Evolutionary conservation across 2,797 vertebrate genomes (phyloP).

Genomic region (Tamandua tetradactyla): DNA sequence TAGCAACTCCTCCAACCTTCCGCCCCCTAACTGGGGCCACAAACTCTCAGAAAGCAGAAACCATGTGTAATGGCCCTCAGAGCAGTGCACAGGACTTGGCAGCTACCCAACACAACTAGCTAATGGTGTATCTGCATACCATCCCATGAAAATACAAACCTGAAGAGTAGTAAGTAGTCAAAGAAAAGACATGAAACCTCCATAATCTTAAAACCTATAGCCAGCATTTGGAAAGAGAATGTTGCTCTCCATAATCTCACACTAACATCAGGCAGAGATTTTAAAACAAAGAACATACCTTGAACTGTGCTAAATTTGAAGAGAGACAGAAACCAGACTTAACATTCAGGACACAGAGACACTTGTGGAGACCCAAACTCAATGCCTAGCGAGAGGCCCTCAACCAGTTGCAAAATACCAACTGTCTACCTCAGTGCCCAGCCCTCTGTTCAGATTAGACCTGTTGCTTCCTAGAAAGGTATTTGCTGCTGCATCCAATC

Average conservation of each 20-base stretch:
- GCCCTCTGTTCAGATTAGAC: background rate
- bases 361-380: background rate
- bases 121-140: background rate
- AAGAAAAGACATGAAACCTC: background rate
- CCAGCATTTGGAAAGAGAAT: background rate
- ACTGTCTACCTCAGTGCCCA: background rate
- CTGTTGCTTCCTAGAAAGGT: background rate
- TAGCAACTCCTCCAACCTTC: rapidly evolving
- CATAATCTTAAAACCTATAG: background rate
- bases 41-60: background rate
- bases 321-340: background rate
- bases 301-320: background rate
- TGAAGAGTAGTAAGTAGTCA: background rate
- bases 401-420: background rate
- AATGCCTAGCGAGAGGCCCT: background rate
- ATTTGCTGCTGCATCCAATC: background rate
- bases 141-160: background rate
- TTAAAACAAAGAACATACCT: background rate
- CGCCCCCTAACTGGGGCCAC: background rate
- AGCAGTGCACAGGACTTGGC: background rate
- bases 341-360: background rate
- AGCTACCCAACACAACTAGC: background rate
- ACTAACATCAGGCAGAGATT: background rate
- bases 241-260: background rate
- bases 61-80: background rate